A percentile compares a stretch with the other conserved stretches of the same genome.
Evolutionary conservation across 2,113 vertebrate genomes (phyloP).

Genomic region (Aythya baeri): DNA sequence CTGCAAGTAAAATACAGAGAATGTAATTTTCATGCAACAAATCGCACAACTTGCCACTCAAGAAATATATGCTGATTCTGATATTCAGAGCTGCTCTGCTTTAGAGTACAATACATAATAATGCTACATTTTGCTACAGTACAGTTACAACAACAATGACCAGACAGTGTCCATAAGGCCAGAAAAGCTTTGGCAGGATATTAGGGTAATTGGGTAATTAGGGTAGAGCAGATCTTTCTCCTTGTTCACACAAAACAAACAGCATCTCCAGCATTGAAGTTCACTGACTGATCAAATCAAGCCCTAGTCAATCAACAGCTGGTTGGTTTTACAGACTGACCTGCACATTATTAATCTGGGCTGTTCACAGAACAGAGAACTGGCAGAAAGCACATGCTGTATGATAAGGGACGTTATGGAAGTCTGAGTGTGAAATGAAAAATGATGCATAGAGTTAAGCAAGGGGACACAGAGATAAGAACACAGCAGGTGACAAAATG

Average conservation of each 20-base stretch:
- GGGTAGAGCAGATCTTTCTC: background rate
- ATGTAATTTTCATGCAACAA: constrained; percentile 57
- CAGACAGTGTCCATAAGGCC: background rate
- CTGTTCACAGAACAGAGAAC: background rate
- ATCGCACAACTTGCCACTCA: constrained; percentile 45
- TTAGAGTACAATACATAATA: background rate
- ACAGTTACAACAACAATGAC: background rate
- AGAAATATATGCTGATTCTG: constrained; percentile 2
- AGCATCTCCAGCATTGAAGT: background rate
- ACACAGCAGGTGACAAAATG: rapidly evolving
- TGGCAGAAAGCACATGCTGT: background rate
- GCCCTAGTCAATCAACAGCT: background rate
- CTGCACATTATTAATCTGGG: background rate
- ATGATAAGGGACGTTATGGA: background rate
- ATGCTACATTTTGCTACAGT: background rate
- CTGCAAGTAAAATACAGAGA: constrained; percentile 38
- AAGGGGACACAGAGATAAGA: background rate
- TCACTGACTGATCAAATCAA: background rate
- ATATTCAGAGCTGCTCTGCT: background rate
- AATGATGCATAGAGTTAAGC: background rate
- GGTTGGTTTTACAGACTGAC: background rate
- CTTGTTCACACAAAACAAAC: background rate
- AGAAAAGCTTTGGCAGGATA: background rate
- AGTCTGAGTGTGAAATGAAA: background rate
- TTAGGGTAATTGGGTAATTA: no score